Base-by-base conservation (phyloP, 2,113 vertebrate genomes). In the Pseudorasbora parva region DNA sequence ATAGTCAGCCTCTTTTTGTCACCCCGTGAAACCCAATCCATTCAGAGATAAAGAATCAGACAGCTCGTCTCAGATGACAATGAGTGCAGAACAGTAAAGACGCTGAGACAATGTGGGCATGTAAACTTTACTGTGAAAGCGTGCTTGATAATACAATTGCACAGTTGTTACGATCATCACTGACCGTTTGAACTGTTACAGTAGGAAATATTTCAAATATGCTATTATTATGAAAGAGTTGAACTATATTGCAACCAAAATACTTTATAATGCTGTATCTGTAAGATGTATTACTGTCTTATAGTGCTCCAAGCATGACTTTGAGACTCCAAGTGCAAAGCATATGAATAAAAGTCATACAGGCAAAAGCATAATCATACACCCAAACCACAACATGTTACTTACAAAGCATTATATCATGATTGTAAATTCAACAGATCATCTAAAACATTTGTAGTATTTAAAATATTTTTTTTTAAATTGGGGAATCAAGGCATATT, bases 1-100 rank as follows among this genome's bases (percentile, higher is more conserved):
- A 68, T 15, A 43, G 49, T 41, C 71, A 15, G 59, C 71, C 75
- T 82, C 59, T 77, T 64, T 49, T 72, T 11, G 19, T 33, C 37
- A 45, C 30, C 17, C 8, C 19, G 66, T 85, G 81, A 85, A 87
- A 82, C 66, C 45, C 76, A 75, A 85, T 62, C 62, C 72, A 62
- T 66, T 25, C 15, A 79, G 21, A 79, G 21, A 78, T 56, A 54
- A 75, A 49, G 47, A 54, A 33, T 14, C 47, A 33, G 21, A 54
- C 8, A 4, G 72, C 23, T 51, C 21, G 23, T 74, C 4, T 4
- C 51, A 12, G 5, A 57, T 71, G 21, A 41, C 51, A 77, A 37
- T 23, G 75, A 62, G 41, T 7, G 5, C 8, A 27, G 57, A 3
- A 9, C n/a, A 74, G 47, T 30, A 49, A 64, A 66, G 17, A 49